A percentile compares a stretch with the other conserved stretches of the same genome.
phyloP scores from a whole-genome alignment of 2,797 vertebrate species.

The Malacoraja senta region DNA sequence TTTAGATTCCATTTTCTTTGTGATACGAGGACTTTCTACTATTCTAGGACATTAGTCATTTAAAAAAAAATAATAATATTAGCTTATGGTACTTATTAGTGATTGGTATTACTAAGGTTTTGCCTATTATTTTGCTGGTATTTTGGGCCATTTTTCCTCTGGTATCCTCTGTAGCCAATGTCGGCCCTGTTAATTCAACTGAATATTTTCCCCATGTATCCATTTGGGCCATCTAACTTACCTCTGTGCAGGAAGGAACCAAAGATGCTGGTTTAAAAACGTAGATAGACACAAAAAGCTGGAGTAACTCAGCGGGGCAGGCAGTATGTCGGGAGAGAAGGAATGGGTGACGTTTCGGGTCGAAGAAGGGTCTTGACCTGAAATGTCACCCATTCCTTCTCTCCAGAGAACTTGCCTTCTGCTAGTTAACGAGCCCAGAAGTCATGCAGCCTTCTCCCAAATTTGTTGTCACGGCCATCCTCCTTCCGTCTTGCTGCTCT shows the following conservation, averaged over 20 bases:
- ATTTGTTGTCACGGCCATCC: neutral
- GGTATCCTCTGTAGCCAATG: neutral
- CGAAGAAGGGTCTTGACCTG: too few species aligned
- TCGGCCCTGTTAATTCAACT: neutral
- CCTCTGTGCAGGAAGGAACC: too few species aligned
- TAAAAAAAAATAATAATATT: neutral
- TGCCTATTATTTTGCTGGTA: neutral
- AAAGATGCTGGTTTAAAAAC: too few species aligned
- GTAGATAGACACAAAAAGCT: too few species aligned
- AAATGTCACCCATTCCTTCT: too few species aligned
- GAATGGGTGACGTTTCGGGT: too few species aligned
- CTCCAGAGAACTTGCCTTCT: neutral
- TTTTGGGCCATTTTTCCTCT: neutral
- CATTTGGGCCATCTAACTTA: neutral
- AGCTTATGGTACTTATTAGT: too few species aligned
- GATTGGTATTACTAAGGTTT: neutral
- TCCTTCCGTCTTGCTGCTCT: neutral
- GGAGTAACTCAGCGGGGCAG: too few species aligned
- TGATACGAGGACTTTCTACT: neutral
- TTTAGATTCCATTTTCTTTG: neutral
- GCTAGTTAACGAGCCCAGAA: too few species aligned
- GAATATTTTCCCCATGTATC: neutral
- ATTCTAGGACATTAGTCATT: neutral
- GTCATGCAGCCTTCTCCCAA: neutral
- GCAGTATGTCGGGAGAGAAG: too few species aligned